Evolutionary conservation across 2,888 invertebrate genomes (phyloP), one percentile per base, ranked within the genome.

Genomic region (Gandaritis pyraliata): DNA sequence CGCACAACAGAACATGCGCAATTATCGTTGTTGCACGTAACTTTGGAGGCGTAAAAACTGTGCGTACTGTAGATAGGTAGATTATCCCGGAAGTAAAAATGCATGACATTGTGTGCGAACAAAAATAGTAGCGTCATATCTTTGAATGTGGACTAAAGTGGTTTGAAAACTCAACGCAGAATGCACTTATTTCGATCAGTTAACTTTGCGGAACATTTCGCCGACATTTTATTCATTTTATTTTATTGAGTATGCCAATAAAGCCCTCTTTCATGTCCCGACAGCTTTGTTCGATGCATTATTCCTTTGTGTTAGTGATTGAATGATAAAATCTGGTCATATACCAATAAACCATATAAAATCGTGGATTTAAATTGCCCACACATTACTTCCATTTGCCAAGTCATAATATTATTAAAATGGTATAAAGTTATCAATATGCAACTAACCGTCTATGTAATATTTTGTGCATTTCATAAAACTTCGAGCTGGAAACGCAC

Each of bases 151-250:
- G 15, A 15, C n/a, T 3, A 1, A 50, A 62, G 41, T 29, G 55
- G 47, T n/a, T 38, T 10, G 0, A 48, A 38, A 52, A 57, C 68
- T 64, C 67, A 62, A 65, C 61, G 65, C 68, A 59, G 66, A 81
- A 76, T 73, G 80, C 80, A 74, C 77, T 86, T 82, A 75, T 78
- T 85, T 79, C 77, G 81, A 87, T 86, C 86, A 81, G 86, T 85
- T 85, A 85, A 82, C 81, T 79, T 78, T 80, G 77, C 72, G 69
- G 73, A 68, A 69, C 72, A 75, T 81, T 78, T 71, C 71, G 66
- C 79, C 79, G 82, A 72, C 77, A 50, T 66, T 58, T 58, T 49
- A 49, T 45, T 56, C 56, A 51, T 61, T 57, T 62, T 47, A 58
- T 58, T 64, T 59, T 58, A 64, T 64, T 61, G 76, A 83, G 77